phyloP scores from a whole-genome alignment of 2,113 vertebrate genomes.

The Toxostoma redivivum region DNA sequence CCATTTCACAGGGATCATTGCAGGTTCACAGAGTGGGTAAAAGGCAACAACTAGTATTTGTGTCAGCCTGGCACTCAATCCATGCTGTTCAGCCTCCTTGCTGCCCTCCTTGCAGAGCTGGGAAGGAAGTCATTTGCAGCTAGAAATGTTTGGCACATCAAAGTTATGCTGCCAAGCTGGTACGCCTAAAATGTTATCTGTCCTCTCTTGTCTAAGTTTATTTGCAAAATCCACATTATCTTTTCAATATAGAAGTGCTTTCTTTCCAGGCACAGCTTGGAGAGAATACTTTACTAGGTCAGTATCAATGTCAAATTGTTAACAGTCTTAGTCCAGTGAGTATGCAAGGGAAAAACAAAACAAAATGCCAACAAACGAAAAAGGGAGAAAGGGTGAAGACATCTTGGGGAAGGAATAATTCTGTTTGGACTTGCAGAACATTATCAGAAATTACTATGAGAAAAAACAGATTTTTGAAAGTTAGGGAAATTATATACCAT shows the following conservation, averaged over 20 bases:
- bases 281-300: not conserved
- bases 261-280: not conserved
- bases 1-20: constrained; percentile 7
- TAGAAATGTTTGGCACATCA: not conserved
- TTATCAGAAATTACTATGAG: not conserved
- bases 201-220: not conserved
- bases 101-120: not conserved
- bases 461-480: not conserved
- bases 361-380: not conserved
- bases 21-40: not conserved
- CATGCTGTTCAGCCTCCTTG: not conserved
- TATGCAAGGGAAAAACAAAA: not conserved
- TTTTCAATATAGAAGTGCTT: constrained; percentile 1
- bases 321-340: not conserved
- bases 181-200: not conserved
- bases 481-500: not conserved
- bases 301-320: constrained; percentile 2
- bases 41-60: not conserved
- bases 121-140: not conserved
- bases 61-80: not conserved
- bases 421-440: not conserved
- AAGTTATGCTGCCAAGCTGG: not conserved
- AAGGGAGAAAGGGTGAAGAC: not conserved
- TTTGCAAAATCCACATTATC: constrained; percentile 4
- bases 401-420: not conserved